A percentile compares a stretch with the other conserved stretches of the same genome.
Conservation (phyloP, 1,140 invertebrate species). For the Drosophila repleta region DNA sequence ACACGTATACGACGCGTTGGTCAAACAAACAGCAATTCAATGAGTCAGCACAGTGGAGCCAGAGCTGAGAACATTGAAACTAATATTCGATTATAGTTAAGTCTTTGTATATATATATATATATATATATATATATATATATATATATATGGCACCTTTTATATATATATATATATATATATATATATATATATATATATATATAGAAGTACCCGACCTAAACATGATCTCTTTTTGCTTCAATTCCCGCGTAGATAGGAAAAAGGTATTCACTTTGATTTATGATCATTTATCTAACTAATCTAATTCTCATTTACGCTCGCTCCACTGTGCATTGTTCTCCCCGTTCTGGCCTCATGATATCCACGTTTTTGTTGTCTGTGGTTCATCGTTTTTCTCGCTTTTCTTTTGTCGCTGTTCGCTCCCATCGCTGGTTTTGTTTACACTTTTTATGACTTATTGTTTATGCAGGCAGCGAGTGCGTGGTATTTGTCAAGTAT, state of each 20-base stretch:
- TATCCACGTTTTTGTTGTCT: slow-evolving; percentile 19
- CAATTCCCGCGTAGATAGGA: no score
- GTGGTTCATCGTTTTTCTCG: slow-evolving; percentile 22
- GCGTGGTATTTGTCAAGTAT: slow-evolving; percentile 56
- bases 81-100: no score
- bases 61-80: background rate
- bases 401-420: slow-evolving; percentile 21
- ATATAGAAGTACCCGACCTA: no score
- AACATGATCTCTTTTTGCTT: no score
- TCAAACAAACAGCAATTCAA: slow-evolving; percentile 47
- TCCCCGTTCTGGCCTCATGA: slow-evolving; percentile 15
- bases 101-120: no score
- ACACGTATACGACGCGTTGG: slow-evolving; percentile 69
- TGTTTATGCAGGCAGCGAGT: slow-evolving; percentile 60
- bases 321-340: slow-evolving; percentile 27
- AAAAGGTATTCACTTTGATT: background rate
- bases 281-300: background rate
- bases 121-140: no score
- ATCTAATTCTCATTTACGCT: background rate
- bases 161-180: background rate
- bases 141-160: no score
- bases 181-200: no score
- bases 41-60: slow-evolving; percentile 65
- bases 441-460: slow-evolving; percentile 71
- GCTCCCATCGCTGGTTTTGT: slow-evolving; percentile 27